Conservation (phyloP, 2,888 invertebrate species). For the Acanthococcus lagerstroemiae region DNA sequence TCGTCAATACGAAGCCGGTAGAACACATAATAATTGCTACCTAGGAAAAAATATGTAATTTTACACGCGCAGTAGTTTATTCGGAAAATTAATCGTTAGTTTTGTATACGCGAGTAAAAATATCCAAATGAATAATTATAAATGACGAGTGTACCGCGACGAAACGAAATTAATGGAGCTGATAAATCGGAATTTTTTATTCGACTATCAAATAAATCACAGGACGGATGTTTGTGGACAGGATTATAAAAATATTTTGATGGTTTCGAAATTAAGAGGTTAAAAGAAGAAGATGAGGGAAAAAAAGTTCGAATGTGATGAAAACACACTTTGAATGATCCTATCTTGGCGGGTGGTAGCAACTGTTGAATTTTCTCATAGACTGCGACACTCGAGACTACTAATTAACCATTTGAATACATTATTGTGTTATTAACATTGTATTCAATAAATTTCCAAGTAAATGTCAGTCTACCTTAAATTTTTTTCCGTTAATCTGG, state of each 20-base stretch:
- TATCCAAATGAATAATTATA: not conserved
- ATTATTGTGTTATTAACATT: too few relatives aligned
- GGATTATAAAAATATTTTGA: not conserved
- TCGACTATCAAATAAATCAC: not conserved
- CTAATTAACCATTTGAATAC: too few relatives aligned
- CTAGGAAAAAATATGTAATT: not conserved
- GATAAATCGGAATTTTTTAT: not conserved
- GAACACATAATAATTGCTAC: not conserved
- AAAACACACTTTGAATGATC: not conserved
- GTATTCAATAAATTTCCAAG: too few relatives aligned
- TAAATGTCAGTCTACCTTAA: too few relatives aligned
- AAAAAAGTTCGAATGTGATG: not conserved
- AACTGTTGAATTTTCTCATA: not conserved
- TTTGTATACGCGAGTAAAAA: not conserved
- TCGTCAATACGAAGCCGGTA: not conserved
- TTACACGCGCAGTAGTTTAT: not conserved
- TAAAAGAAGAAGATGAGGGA: not conserved
- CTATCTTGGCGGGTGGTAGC: not conserved
- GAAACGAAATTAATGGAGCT: not conserved
- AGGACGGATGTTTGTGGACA: not conserved
- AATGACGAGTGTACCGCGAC: too few relatives aligned
- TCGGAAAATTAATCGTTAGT: too few relatives aligned
- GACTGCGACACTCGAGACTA: too few relatives aligned
- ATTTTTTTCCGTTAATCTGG: too few relatives aligned
- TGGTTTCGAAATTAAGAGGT: not conserved